A percentile compares a stretch with the other conserved stretches of the same genome.
phyloP scores from a whole-genome alignment of 2,888 invertebrate species.

The Meliscaeva auricollis region DNA sequence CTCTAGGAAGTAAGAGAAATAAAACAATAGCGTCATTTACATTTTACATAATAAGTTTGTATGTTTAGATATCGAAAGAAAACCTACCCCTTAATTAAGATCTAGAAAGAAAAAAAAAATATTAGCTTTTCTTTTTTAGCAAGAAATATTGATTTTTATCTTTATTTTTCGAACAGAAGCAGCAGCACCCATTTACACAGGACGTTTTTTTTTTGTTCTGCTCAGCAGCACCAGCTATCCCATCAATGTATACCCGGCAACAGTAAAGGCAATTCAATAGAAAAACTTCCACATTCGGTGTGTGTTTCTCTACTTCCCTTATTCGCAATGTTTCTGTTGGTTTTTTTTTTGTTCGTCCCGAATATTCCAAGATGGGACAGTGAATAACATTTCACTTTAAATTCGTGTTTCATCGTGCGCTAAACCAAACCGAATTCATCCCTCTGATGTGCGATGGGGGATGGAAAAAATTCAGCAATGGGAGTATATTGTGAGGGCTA shows the following conservation, averaged over 20 bases:
- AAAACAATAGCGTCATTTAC: not conserved
- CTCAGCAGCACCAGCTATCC: conserved; percentile 30
- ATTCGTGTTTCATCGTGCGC: conserved; percentile 62
- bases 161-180: conserved; percentile 49
- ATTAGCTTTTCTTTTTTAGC: conserved; percentile 20
- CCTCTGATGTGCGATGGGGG: conserved; percentile 28
- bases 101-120: not conserved
- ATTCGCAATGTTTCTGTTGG: conserved; percentile 44
- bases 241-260: conserved; percentile 29
- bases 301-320: conserved; percentile 42
- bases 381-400: conserved; percentile 67
- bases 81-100: conserved; percentile 18
- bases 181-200: conserved; percentile 37
- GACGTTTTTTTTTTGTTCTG: conserved; percentile 5
- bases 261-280: conserved; percentile 54
- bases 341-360: conserved; percentile 21
- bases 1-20: not conserved
- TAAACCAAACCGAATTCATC: conserved; percentile 66
- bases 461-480: conserved; percentile 23
- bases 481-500: conserved; percentile 30
- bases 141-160: conserved; percentile 69
- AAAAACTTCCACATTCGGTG: conserved; percentile 57
- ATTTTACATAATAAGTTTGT: not conserved
- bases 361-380: conserved; percentile 63
- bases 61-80: not conserved